Evolutionary conservation across 2,888 invertebrate species (phyloP), one percentile per base, ranked within the genome.

Genomic region (Odontocerum albicorne): DNA sequence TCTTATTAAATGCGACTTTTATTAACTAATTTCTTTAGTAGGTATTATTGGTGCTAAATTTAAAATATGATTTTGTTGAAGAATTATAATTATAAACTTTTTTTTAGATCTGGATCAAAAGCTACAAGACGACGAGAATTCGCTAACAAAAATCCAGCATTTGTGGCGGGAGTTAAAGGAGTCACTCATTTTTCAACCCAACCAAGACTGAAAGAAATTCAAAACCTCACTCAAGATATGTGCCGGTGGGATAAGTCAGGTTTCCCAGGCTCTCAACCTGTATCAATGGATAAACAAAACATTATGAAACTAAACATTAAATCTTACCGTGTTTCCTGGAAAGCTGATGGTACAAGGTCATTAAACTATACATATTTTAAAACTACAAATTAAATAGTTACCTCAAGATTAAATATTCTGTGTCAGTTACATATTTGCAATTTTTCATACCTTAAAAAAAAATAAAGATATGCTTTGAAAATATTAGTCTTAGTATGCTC

Each of bases 301-400:
- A 76, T 99, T 40, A 70, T 72, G 45, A 78, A 88, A 8, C 72
- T 99, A 2, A 78, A 83, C 21, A 73, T 86, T 62, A 91, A 91
- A 67, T 91, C 92, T 0, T 99, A 99, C 68, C 85, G 88, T 69
- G 97, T 99, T 1, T 98, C 97, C 1, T 99, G 99, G 99, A 99
- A 99, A 70, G 99, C 99, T 7, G 99, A 99, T 72, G 99, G 99
- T 31, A 92, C 90, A 22, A 86, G 94, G 88, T 91, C 69, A 68
- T n/a, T n/a, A n/a, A n/a, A n/a, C n/a, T n/a, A n/a, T n/a, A n/a
- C n/a, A n/a, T n/a, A n/a, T n/a, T n/a, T n/a, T n/a, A n/a, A n/a
- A n/a, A n/a, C n/a, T n/a, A n/a, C n/a, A n/a, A n/a, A n/a, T n/a
- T n/a, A n/a, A n/a, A n/a, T n/a, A n/a, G n/a, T n/a, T n/a, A n/a